Percentiles rank a stretch among this genome's conserved stretches.
These are phyloP conservation scores for Rhodeus uyekii DNA, from an alignment of 2,797 vertebrate genomes.

Conservation along the genomic window DNA sequence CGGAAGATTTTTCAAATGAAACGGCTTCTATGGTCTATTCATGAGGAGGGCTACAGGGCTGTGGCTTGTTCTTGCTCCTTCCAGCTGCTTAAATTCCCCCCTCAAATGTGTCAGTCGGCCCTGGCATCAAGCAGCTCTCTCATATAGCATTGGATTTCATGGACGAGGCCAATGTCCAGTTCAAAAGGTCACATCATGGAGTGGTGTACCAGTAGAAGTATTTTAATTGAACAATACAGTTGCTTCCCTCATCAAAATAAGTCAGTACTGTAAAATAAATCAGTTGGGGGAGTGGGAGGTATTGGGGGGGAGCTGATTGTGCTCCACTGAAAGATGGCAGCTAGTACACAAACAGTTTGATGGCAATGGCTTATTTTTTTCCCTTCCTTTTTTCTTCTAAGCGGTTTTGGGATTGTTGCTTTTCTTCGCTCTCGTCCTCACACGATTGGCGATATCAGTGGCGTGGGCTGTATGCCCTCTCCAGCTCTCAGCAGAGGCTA, in stretches of 20 bases:
- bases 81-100: constrained; percentile 72
- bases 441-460: constrained; percentile 68
- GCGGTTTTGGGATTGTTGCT: constrained; percentile 52
- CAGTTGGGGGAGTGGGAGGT: not conserved
- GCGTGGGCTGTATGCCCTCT: constrained; percentile 62
- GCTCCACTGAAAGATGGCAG: constrained; percentile 42
- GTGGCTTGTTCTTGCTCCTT: constrained; percentile 61
- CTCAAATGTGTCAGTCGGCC: constrained; percentile 70
- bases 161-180: constrained; percentile 26
- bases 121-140: constrained; percentile 47
- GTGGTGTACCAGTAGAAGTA: constrained; percentile 48
- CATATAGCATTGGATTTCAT: not conserved
- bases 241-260: constrained; percentile 43
- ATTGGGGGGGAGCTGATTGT: too few species aligned
- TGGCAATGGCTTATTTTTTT: constrained; percentile 46
- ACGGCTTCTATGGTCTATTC: constrained; percentile 75
- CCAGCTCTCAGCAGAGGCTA: constrained; percentile 74
- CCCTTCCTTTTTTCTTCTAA: constrained; percentile 45
- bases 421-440: constrained; percentile 54
- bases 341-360: constrained; percentile 42
- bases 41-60: constrained; percentile 68
- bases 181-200: constrained; percentile 62
- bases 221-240: constrained; percentile 41
- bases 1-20: constrained; percentile 73
- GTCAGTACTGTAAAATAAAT: constrained; percentile 19